A percentile compares a stretch with the other conserved stretches of the same genome.
These are phyloP conservation scores for Tethya wilhelma DNA, from an alignment of 37 sponge, comb jelly and placozoan species.

Conservation along the genomic window DNA sequence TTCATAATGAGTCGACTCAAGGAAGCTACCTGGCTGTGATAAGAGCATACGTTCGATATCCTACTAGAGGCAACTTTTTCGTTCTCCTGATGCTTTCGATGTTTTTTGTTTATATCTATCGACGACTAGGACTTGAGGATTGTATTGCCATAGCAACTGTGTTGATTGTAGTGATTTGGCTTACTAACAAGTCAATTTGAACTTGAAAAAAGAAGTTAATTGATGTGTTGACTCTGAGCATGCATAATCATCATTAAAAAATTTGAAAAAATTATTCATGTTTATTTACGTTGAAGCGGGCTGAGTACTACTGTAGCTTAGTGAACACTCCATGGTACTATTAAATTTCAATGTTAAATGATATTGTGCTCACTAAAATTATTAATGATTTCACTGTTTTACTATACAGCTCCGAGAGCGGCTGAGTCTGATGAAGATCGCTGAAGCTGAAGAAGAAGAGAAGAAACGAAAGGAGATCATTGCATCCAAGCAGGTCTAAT, in stretches of 20 bases:
- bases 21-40: neutral
- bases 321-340: too few relatives aligned
- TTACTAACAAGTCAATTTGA: too few relatives aligned
- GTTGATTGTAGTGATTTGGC: neutral
- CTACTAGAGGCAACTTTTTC: constrained; percentile 1
- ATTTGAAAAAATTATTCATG: too few relatives aligned
- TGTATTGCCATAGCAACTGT: neutral
- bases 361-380: too few relatives aligned
- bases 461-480: constrained; percentile 84
- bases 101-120: neutral
- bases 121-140: neutral
- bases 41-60: neutral
- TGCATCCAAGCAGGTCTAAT: constrained; percentile 71
- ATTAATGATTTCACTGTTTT: too few relatives aligned
- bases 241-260: too few relatives aligned
- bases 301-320: too few relatives aligned
- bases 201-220: too few relatives aligned
- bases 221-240: too few relatives aligned
- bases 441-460: constrained; percentile 83
- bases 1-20: neutral
- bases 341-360: too few relatives aligned
- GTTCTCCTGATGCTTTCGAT: neutral
- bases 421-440: constrained; percentile 74
- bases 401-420: constrained; percentile 76
- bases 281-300: too few relatives aligned